Conservation (phyloP, 2,797 vertebrate species). For the Orientallactaga sibirica region DNA sequence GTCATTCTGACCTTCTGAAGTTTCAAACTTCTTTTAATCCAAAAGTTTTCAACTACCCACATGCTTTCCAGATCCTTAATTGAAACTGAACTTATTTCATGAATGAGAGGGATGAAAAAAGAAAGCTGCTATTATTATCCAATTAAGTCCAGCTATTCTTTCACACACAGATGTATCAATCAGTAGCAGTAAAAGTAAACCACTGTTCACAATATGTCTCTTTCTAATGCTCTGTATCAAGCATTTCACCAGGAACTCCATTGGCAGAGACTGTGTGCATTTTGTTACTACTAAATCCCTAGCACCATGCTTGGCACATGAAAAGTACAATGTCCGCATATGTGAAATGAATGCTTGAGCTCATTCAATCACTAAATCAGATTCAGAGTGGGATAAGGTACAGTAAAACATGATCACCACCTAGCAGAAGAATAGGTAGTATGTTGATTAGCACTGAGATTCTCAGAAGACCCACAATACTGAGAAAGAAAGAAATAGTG, state of each 20-base stretch:
- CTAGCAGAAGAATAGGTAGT: not conserved
- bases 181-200: not conserved
- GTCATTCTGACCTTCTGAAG: not conserved
- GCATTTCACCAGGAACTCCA: not conserved
- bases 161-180: not conserved
- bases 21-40: not conserved
- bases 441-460: not conserved
- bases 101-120: not conserved
- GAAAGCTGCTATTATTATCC: not conserved
- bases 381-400: not conserved
- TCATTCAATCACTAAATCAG: not conserved
- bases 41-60: slow-evolving; percentile 9
- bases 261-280: not conserved
- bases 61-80: not conserved
- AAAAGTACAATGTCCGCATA: not conserved
- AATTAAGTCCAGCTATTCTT: not conserved
- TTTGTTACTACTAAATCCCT: not conserved
- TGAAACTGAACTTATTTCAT: slow-evolving; percentile 17
- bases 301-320: not conserved
- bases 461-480: not conserved
- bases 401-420: not conserved
- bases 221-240: not conserved
- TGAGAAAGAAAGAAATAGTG: not conserved
- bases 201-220: not conserved
- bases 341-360: not conserved